phyloP scores from a whole-genome alignment of 2,888 invertebrate genomes.

The Hyppa rectilinea region DNA sequence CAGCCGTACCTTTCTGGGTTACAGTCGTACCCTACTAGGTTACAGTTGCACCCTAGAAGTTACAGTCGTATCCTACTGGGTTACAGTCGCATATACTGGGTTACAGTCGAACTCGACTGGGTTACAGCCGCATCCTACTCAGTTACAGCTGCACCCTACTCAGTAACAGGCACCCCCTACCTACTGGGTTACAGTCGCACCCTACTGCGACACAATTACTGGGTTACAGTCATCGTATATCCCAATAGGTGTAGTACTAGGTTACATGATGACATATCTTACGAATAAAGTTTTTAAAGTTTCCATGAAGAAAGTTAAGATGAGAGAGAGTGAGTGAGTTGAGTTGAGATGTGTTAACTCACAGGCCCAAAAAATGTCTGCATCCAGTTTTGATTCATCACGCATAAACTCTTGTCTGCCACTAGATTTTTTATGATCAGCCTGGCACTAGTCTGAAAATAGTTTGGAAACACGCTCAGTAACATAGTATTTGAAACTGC shows the following conservation, averaged over 20 bases:
- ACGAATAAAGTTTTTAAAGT: background rate
- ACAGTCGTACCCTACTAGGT: background rate
- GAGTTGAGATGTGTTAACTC: too few species aligned
- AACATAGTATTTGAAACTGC: background rate
- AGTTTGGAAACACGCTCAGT: background rate
- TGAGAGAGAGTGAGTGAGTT: too few species aligned
- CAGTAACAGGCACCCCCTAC: too few species aligned
- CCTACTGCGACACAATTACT: too few species aligned
- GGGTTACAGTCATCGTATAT: background rate
- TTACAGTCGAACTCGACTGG: background rate
- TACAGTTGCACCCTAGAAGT: background rate
- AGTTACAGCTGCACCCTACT: background rate
- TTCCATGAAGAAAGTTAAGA: background rate
- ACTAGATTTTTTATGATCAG: slow-evolving; percentile 84
- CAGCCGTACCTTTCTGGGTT: too few species aligned
- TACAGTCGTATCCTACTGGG: too few species aligned
- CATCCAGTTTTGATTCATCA: slow-evolving; percentile 88
- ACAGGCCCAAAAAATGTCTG: slow-evolving; percentile 86
- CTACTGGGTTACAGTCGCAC: too few species aligned
- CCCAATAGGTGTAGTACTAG: background rate
- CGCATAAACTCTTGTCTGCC: slow-evolving; percentile 84
- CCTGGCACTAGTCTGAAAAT: slow-evolving; percentile 82
- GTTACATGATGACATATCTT: background rate
- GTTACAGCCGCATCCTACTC: too few species aligned
- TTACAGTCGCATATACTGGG: too few species aligned